phyloP scores from a whole-genome alignment of 2,888 invertebrate species.

The Torymus aiolomorphi region DNA sequence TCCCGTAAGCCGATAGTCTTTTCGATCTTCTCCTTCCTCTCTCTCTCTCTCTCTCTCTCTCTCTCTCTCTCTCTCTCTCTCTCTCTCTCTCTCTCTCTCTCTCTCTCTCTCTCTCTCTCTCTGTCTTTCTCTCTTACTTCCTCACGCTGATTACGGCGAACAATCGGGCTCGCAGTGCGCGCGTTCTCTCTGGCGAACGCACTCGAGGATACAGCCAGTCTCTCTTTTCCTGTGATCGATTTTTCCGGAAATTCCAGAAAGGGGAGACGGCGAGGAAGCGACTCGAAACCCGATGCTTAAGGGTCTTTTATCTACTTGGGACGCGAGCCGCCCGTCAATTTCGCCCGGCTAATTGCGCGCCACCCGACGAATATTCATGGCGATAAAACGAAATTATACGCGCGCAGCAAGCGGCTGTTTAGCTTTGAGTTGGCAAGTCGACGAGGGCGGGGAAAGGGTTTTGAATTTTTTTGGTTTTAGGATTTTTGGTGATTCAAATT shows the following conservation, averaged over 20 bases:
- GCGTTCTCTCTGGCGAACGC: conserved; percentile 1
- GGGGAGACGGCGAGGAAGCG: background rate
- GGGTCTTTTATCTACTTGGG: conserved; percentile 38
- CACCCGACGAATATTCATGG: conserved; percentile 25
- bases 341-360: conserved; percentile 15
- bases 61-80: no score
- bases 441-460: no score
- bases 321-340: background rate
- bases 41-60: no score
- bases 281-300: conserved; percentile 18
- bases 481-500: no score
- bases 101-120: no score
- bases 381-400: conserved; percentile 15
- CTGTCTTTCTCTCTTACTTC: background rate
- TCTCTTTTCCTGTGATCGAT: conserved; percentile 19
- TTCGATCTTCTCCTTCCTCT: background rate
- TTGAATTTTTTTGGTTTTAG: no score
- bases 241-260: conserved; percentile 28
- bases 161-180: conserved; percentile 4
- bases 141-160: conserved; percentile 16
- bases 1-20: conserved; percentile 24
- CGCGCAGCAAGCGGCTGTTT: no score
- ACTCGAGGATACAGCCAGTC: background rate
- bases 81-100: no score
- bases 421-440: no score